Evolutionary conservation across 2,888 invertebrate species (phyloP).

Genomic region (Cetonia aurata): DNA sequence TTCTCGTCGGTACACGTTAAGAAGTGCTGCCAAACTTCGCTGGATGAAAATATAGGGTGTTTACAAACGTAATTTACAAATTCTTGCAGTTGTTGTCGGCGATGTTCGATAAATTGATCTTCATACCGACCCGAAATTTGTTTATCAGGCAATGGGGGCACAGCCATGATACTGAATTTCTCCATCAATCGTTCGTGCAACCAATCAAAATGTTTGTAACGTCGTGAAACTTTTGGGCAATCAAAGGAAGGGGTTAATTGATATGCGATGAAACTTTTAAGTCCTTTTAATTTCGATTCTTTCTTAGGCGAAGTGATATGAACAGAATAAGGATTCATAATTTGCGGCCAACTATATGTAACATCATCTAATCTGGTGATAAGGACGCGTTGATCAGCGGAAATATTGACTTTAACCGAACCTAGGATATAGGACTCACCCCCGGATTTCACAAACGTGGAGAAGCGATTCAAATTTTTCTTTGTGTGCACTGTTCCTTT

Average conservation of each 20-base stretch:
- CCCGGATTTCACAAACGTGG: conserved; percentile 90
- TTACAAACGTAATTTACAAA: conserved; percentile 97
- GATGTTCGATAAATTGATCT: conserved; percentile 95
- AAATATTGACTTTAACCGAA: conserved; percentile 76
- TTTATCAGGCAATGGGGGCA: conserved; percentile 98
- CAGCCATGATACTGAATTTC: conserved; percentile 94
- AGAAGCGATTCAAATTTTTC: conserved; percentile 84
- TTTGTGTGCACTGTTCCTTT: conserved; percentile 74
- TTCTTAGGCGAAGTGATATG: conserved; percentile 96
- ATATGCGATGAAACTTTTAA: conserved; percentile 98
- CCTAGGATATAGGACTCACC: conserved; percentile 92
- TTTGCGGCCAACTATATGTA: conserved; percentile 82
- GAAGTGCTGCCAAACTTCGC: conserved; percentile 97
- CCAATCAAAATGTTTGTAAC: conserved; percentile 99
- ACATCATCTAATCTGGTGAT: conserved; percentile 80
- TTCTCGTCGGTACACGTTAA: conserved; percentile 97
- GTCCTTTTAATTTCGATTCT: conserved; percentile 96
- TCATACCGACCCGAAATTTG: conserved; percentile 98
- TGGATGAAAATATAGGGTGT: conserved; percentile 93
- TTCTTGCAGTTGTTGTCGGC: conserved; percentile 93
- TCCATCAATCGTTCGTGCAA: conserved; percentile 92
- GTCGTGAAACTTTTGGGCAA: conserved; percentile 91
- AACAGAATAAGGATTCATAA: conserved; percentile 80
- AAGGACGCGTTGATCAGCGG: conserved; percentile 79
- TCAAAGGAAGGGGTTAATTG: conserved; percentile 95